Evolutionary conservation across 2,888 invertebrate genomes (phyloP).

Genomic region (Hydropsyche betteni): DNA sequence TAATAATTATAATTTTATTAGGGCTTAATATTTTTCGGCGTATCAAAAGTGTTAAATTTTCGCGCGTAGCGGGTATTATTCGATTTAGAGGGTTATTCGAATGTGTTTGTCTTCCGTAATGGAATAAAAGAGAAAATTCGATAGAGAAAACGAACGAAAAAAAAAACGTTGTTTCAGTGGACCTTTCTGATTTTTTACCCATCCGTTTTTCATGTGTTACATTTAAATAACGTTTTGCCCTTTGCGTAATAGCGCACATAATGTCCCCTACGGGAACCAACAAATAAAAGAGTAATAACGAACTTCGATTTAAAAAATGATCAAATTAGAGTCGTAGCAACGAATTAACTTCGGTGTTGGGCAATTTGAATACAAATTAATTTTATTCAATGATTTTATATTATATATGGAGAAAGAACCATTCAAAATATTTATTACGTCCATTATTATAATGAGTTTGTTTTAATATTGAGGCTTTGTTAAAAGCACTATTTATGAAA

Average conservation of each 20-base stretch:
- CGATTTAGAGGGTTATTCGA: slow-evolving; percentile 26
- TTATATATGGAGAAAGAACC: too few relatives aligned
- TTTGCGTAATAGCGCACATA: neutral
- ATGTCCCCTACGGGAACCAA: too few relatives aligned
- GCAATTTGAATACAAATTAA: too few relatives aligned
- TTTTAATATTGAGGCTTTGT: too few relatives aligned
- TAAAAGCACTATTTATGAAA: too few relatives aligned
- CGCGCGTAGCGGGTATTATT: slow-evolving; percentile 15
- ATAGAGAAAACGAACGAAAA: slow-evolving; percentile 29
- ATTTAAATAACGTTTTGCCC: slow-evolving; percentile 18
- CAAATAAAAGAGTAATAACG: too few relatives aligned
- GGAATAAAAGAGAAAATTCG: slow-evolving; percentile 25
- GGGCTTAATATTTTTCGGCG: slow-evolving; percentile 7
- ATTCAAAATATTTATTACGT: too few relatives aligned
- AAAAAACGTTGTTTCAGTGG: neutral
- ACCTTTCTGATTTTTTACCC: slow-evolving; percentile 1
- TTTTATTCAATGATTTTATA: too few relatives aligned
- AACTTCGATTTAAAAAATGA: too few relatives aligned
- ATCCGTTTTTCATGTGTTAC: neutral
- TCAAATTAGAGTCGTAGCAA: too few relatives aligned
- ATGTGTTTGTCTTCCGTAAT: slow-evolving; percentile 22
- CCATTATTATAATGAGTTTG: too few relatives aligned
- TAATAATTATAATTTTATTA: slow-evolving; percentile 25
- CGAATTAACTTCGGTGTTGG: too few relatives aligned
- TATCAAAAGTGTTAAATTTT: slow-evolving; percentile 23